phyloP scores from a whole-genome alignment of 2,113 vertebrate genomes.

The Lamprotornis superbus region DNA sequence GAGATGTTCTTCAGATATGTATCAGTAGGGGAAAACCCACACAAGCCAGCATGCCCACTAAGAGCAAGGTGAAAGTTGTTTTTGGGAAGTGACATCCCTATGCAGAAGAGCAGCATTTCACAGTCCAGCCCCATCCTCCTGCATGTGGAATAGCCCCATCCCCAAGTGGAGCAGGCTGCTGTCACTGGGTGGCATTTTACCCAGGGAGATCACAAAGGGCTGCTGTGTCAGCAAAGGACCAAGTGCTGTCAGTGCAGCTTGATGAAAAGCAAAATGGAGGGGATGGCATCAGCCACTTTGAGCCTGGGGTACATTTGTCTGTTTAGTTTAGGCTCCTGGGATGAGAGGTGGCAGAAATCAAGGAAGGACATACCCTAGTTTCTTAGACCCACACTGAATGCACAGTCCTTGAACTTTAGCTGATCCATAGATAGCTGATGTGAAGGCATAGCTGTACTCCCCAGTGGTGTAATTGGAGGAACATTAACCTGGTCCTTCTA shows the following conservation, averaged over 20 bases:
- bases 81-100: background rate
- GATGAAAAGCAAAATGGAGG: background rate
- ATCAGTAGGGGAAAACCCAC: background rate
- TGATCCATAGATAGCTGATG: background rate
- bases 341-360: background rate
- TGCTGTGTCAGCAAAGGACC: background rate
- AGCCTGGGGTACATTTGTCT: background rate
- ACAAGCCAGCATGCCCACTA: rapidly evolving
- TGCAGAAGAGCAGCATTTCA: background rate
- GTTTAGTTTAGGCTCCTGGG: background rate
- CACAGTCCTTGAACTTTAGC: background rate
- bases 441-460: background rate
- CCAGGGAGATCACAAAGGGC: background rate
- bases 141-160: rapidly evolving
- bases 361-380: background rate
- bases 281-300: rapidly evolving
- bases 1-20: background rate
- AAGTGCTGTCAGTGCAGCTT: background rate
- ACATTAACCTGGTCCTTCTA: background rate
- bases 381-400: background rate
- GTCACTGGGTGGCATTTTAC: rapidly evolving
- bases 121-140: background rate
- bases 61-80: background rate
- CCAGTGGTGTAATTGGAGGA: background rate
- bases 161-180: rapidly evolving